Percentiles rank a stretch among this genome's conserved stretches.
Evolutionary conservation across 2,113 vertebrate species (phyloP).

Genomic region (Myodes glareolus): DNA sequence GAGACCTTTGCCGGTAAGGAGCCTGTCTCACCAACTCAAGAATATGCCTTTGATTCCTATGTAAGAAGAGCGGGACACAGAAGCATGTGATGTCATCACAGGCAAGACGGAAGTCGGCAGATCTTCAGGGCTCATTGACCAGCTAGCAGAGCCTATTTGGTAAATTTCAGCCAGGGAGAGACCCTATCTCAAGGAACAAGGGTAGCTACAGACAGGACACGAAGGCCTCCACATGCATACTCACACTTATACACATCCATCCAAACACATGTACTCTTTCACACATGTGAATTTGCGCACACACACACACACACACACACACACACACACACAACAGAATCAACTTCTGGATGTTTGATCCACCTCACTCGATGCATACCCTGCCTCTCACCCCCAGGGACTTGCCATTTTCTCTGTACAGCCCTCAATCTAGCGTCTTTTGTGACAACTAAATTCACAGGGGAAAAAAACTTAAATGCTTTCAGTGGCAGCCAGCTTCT

Average conservation of each 20-base stretch:
- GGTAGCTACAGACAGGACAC: not conserved
- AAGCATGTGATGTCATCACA: not conserved
- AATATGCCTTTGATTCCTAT: not conserved
- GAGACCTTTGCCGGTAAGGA: not conserved
- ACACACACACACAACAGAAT: not conserved
- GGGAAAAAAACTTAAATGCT: slow-evolving; percentile 60
- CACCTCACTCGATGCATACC: not conserved
- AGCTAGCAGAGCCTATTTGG: not conserved
- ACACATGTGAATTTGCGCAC: no score
- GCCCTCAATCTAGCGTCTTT: slow-evolving; percentile 50
- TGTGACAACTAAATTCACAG: slow-evolving; percentile 72
- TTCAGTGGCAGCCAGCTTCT: slow-evolving; percentile 72
- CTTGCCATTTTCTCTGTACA: not conserved
- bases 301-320: no score
- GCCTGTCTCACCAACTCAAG: not conserved
- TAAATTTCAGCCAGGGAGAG: not conserved
- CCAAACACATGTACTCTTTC: not conserved
- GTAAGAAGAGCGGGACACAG: not conserved
- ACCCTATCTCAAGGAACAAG: not conserved
- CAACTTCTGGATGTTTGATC: accelerated
- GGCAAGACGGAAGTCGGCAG: not conserved
- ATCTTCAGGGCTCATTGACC: not conserved
- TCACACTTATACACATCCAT: not conserved
- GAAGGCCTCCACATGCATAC: not conserved
- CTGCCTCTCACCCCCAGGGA: not conserved